Base-by-base conservation (phyloP, 2,888 invertebrate genomes). In the Danaus chrysippus region DNA sequence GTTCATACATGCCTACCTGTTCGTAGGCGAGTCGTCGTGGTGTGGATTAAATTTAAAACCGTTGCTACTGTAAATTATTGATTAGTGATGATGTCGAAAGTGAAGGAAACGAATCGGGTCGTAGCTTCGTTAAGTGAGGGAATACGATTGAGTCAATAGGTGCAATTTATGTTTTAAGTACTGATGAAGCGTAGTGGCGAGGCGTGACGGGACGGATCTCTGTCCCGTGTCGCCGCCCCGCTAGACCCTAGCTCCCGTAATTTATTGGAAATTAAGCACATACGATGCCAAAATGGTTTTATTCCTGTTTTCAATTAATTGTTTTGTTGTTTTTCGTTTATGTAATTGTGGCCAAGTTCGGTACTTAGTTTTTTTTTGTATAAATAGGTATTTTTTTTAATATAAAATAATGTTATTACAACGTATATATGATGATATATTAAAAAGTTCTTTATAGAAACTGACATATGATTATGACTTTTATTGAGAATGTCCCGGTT, bases 231-330 rank as follows among this genome's bases (percentile, higher is more conserved):
- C 59, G 67, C 66, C 69, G 65, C 65, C 49, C 61, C 67, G 70
- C 61, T 44, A 57, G 56, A 66, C 61, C 71, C 69, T 69, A 56
- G 62, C 60, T 69, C 75, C 67, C 68, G 71, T 86, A 87, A 86
- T 84, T 77, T 82, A 76, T 78, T 81, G 78, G 81, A 82, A 85
- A 84, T 81, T 81, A 86, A 85, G 86, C 87, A 87, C 86, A 88
- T 87, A 84, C 88, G 88, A 89, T 89, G 90, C 90, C 90, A 90
- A 90, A 90, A 89, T 89, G 89, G 88, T 90, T 88, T 86, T 85
- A 88, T 88, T 87, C 89, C 88, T 87, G 87, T 89, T 88, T 88
- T 88, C 86, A 84, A 84, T 89, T 87, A 84, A 84, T 89, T 87
- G 86, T 89, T 90, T 87, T 88, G 86, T 90, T 89, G 83, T 86